Conservation (phyloP, 1,140 invertebrate species). For the Atta texana region DNA sequence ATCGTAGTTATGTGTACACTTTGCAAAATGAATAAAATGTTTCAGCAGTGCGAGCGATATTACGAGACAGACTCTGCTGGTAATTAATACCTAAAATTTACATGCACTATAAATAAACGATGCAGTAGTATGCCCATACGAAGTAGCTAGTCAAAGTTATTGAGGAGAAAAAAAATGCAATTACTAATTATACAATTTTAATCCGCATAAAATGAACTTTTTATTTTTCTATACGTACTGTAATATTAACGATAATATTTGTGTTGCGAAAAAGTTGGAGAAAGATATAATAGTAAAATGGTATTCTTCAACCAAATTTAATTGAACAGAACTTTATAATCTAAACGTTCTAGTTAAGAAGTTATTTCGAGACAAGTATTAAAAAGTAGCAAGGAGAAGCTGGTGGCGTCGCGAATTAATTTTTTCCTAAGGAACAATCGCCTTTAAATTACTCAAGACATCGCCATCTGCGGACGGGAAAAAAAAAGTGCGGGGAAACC, state of each 20-base stretch:
- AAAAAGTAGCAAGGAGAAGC: conserved; percentile 22
- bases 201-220: neutral
- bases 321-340: conserved; percentile 43
- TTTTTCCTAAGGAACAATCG: conserved; percentile 42
- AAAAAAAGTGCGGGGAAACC: neutral
- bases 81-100: conserved; percentile 64
- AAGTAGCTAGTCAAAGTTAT: conserved; percentile 28
- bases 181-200: conserved; percentile 24
- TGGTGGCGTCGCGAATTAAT: conserved; percentile 46
- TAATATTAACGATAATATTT: neutral
- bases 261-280: neutral
- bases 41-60: conserved; percentile 53
- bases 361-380: conserved; percentile 27
- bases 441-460: conserved; percentile 12
- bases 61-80: conserved; percentile 48
- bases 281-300: neutral
- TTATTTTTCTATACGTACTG: too few relatives aligned
- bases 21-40: conserved; percentile 62
- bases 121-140: neutral
- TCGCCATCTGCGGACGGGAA: neutral
- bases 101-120: conserved; percentile 46
- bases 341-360: conserved; percentile 33
- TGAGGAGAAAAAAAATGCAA: neutral
- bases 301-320: conserved; percentile 32
- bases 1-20: conserved; percentile 63